phyloP scores from a whole-genome alignment of 2,113 vertebrate genomes.

The Willisornis vidua region DNA sequence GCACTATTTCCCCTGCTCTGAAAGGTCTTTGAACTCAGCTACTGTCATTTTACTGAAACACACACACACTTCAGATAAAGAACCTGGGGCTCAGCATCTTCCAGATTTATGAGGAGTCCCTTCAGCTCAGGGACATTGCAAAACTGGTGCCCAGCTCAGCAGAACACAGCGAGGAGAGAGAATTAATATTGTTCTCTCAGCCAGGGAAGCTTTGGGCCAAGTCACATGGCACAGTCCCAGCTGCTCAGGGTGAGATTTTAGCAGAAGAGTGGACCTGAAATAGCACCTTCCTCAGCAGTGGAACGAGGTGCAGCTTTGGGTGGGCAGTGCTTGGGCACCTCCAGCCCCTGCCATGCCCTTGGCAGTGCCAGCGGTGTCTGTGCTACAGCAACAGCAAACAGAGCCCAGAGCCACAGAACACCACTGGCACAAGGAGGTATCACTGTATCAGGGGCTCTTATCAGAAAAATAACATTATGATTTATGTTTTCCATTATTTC shows the following conservation, averaged over 20 bases:
- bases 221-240: fast-evolving
- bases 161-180: background rate
- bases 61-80: background rate
- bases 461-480: background rate
- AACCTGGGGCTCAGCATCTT: background rate
- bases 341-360: background rate
- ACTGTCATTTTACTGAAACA: background rate
- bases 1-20: background rate
- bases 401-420: background rate
- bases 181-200: background rate
- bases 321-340: fast-evolving
- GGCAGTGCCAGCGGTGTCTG: background rate
- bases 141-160: background rate
- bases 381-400: background rate
- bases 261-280: background rate
- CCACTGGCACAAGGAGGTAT: background rate
- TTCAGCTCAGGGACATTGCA: background rate
- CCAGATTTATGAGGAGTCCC: background rate
- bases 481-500: background rate
- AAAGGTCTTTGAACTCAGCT: background rate
- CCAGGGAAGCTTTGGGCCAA: background rate
- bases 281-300: background rate
- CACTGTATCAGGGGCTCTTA: fast-evolving
- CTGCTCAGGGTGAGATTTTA: background rate
- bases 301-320: background rate